Conservation (phyloP, 2,113 vertebrate species). For the Glaucomys volans region DNA sequence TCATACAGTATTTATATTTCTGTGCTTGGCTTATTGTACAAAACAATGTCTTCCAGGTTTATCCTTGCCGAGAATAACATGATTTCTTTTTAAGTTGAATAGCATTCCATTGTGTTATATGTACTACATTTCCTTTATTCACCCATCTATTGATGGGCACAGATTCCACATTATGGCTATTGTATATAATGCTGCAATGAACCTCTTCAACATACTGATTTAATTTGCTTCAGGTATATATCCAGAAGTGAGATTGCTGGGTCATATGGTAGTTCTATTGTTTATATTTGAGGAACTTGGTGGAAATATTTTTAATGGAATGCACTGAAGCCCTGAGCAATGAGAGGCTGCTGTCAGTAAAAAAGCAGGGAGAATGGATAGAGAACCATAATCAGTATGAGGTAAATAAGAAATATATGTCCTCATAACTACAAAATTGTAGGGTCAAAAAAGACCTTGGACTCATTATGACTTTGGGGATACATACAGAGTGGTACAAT, state of each 20-base stretch:
- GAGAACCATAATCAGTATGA: background rate
- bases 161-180: background rate
- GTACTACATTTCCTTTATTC: background rate
- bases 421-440: background rate
- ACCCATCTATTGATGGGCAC: background rate
- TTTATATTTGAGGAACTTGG: background rate
- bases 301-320: conserved; percentile 47
- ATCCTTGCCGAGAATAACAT: background rate
- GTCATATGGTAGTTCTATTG: background rate
- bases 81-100: conserved; percentile 21
- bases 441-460: conserved; percentile 16
- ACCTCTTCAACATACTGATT: background rate
- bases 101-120: background rate
- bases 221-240: background rate
- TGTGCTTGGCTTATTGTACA: background rate
- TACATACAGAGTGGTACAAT: background rate
- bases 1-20: background rate
- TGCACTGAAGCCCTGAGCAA: background rate
- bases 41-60: background rate
- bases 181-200: background rate
- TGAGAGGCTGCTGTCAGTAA: conserved; percentile 5
- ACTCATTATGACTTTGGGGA: conserved; percentile 27
- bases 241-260: background rate
- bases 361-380: background rate
- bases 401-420: background rate